Base-by-base conservation (phyloP, 2,113 vertebrate genomes). In the Melanocharis versteri region DNA sequence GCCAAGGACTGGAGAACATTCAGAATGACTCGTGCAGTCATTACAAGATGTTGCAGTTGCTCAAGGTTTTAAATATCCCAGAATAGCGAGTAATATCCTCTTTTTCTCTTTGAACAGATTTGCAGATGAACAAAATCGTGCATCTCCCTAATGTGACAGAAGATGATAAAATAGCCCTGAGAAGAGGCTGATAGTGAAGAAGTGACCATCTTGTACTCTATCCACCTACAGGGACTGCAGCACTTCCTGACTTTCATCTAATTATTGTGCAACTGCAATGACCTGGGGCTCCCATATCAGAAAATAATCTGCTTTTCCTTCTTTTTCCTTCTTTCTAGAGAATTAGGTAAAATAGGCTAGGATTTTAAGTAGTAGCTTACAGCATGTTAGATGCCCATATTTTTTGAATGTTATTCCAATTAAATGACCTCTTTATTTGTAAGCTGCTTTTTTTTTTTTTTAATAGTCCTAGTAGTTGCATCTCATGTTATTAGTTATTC, bases 21-120 rank as follows among this genome's bases (percentile, higher is more conserved):
- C 33, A 33, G 39, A 83, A n/a, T 21, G 7, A 64, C 44, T 78
- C 0, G 0, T 50, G 42, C 30, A 70, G 37, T 48, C 47, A 15
- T 69, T 57, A n/a, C 14, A 39, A 71, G 47, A 19, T 26, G 30
- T 39, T 82, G n/a, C 44, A 27, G 27, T 87, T 51, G 50, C 62
- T 56, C 58, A 33, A 45, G 54, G 37, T 26, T 39, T 81, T 7
- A 27, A 54, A 35, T 69, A 47, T 30, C 15, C 16, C 2, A 3
- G 5, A 33, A n/a, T 0, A 9, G 56, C 11, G 10, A 75, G 61
- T 44, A 83, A 62, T 57, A 75, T 6, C 60, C 13, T 73, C 18
- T 60, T 72, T 54, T 72, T 73, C 56, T 65, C 24, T 78, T 68
- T 75, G 20, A 44, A 37, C 6, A n/a, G 47, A 27, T 57, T 53